Evolutionary conservation across 2,888 invertebrate genomes (phyloP).

Genomic region (Branchinecta sandiegonensis): DNA sequence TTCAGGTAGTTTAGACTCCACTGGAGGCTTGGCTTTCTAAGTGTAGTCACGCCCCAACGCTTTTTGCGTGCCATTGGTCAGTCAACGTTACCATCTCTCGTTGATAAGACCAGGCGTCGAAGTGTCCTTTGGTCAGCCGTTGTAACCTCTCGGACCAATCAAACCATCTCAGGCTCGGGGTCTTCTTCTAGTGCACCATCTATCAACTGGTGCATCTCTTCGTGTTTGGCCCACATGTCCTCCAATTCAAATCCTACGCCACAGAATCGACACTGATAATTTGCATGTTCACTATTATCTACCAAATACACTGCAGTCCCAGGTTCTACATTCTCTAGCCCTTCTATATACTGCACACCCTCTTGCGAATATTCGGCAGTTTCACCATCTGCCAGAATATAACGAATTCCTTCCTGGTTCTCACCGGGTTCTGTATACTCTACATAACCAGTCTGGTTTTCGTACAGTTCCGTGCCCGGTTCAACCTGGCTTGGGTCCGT

Average conservation of each 20-base stretch:
- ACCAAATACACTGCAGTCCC: neutral
- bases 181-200: neutral
- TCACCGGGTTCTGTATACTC: neutral
- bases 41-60: too few species aligned
- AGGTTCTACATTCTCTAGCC: neutral
- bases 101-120: too few species aligned
- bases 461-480: neutral
- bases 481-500: neutral
- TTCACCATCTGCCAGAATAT: neutral
- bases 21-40: too few species aligned
- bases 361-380: neutral
- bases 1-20: too few species aligned
- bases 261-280: neutral
- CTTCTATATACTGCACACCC: neutral
- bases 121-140: too few species aligned
- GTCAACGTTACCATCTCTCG: too few species aligned
- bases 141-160: too few species aligned
- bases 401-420: neutral
- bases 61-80: too few species aligned
- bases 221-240: neutral
- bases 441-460: neutral
- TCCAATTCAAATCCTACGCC: conserved; percentile 6
- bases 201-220: neutral
- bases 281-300: neutral
- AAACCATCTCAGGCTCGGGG: too few species aligned